Conservation (phyloP, 2,797 vertebrate species). For the Phataginus tricuspis region DNA sequence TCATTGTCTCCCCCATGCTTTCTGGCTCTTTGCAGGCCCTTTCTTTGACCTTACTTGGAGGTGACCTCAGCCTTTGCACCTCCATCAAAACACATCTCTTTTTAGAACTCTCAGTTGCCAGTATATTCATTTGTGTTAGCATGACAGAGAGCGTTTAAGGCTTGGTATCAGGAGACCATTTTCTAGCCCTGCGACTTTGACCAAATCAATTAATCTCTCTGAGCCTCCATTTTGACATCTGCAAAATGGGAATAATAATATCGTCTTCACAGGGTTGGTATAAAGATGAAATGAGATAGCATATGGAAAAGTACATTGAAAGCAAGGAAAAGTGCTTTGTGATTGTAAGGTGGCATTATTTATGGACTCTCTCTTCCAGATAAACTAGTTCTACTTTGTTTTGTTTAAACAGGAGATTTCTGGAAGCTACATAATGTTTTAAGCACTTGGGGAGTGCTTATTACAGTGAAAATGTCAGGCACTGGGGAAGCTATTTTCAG, state of each 20-base stretch:
- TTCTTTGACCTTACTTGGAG: constrained; percentile 12
- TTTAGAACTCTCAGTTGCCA: constrained; percentile 42
- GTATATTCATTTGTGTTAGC: constrained; percentile 45
- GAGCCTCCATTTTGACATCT: constrained; percentile 47
- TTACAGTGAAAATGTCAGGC: constrained; percentile 32
- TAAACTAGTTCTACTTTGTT: not conserved
- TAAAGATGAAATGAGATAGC: not conserved
- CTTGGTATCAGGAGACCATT: not conserved
- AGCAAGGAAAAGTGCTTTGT: not conserved
- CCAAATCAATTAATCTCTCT: constrained; percentile 27
- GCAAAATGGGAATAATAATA: constrained; percentile 32
- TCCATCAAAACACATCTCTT: constrained; percentile 42
- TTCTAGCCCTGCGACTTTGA: constrained; percentile 15
- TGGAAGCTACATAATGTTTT: not conserved
- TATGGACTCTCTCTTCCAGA: constrained; percentile 37
- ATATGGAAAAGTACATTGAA: not conserved
- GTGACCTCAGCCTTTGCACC: not conserved
- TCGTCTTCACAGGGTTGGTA: not conserved
- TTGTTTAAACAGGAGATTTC: constrained; percentile 13
- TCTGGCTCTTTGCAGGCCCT: not conserved
- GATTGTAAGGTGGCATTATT: not conserved
- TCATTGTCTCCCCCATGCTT: not conserved
- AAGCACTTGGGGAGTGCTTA: not conserved
- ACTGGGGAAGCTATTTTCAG: not conserved
- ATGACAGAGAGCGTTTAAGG: not conserved